phyloP scores from a whole-genome alignment of 2,113 vertebrate genomes.

The Colinus virginianus region DNA sequence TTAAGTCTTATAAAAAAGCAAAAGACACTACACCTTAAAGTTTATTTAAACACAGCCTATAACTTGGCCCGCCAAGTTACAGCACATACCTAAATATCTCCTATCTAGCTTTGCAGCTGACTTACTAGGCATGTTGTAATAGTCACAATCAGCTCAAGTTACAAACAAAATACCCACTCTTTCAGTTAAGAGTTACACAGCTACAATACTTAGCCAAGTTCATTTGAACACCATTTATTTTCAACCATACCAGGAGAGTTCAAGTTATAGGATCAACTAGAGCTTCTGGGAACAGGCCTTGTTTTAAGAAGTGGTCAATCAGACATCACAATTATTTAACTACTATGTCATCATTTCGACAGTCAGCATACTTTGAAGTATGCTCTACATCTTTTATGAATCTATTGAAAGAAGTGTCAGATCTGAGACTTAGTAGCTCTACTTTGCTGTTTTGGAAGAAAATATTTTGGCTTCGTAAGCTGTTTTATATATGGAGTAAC shows the following conservation, averaged over 20 bases:
- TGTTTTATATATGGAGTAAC: neutral
- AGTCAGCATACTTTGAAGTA: neutral
- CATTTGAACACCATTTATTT: neutral
- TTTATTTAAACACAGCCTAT: slow-evolving; percentile 57
- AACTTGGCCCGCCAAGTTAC: slow-evolving; percentile 91
- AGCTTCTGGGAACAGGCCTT: neutral
- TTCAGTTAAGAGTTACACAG: neutral
- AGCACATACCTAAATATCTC: neutral
- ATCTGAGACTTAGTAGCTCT: neutral
- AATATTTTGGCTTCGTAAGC: neutral
- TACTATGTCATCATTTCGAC: slow-evolving; percentile 71
- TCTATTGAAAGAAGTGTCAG: neutral
- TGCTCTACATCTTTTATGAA: neutral
- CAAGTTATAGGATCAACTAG: neutral
- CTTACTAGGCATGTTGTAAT: slow-evolving; percentile 38
- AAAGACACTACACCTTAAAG: slow-evolving; percentile 55
- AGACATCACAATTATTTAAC: slow-evolving; percentile 41
- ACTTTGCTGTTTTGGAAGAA: neutral
- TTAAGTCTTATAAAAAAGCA: slow-evolving; percentile 57
- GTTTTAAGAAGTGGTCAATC: slow-evolving; percentile 41
- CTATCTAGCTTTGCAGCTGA: neutral
- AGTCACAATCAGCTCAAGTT: neutral
- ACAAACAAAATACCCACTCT: neutral
- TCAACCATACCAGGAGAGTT: neutral
- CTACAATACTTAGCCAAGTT: neutral